Evolutionary conservation across 2,113 vertebrate species (phyloP).

Genomic region (Mus spicilegus): DNA sequence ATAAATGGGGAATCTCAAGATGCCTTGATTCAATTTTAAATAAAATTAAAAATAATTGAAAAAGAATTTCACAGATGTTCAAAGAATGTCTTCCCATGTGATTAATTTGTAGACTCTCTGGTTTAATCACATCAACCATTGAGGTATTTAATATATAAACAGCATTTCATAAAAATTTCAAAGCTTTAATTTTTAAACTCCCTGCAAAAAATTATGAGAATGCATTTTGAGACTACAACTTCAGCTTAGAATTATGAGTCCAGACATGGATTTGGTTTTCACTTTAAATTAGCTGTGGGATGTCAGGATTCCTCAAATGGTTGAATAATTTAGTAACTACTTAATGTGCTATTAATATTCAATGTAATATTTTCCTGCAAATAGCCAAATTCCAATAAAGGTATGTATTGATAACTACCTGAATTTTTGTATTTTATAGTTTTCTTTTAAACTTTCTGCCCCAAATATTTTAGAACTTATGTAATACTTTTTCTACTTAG

Average conservation of each 20-base stretch:
- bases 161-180: conserved; percentile 58
- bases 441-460: not conserved
- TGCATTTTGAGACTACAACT: not conserved
- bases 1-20: conserved; percentile 46
- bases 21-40: conserved; percentile 53
- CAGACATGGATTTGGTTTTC: not conserved
- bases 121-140: conserved; percentile 60
- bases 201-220: conserved; percentile 33
- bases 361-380: not conserved
- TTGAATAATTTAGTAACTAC: conserved; percentile 32
- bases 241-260: conserved; percentile 29
- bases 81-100: conserved; percentile 58
- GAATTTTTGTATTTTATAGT: not conserved
- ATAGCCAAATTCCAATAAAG: not conserved
- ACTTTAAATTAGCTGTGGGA: conserved; percentile 52
- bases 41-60: conserved; percentile 67
- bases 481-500: not conserved
- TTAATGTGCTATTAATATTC: not conserved
- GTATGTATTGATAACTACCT: not conserved
- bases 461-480: not conserved
- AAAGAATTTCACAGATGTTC: conserved; percentile 71
- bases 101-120: conserved; percentile 48
- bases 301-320: not conserved
- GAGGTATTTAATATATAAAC: conserved; percentile 66
- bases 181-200: conserved; percentile 34